Evolutionary conservation across 2,797 vertebrate genomes (phyloP).

Genomic region (Craterocephalus amniculus): DNA sequence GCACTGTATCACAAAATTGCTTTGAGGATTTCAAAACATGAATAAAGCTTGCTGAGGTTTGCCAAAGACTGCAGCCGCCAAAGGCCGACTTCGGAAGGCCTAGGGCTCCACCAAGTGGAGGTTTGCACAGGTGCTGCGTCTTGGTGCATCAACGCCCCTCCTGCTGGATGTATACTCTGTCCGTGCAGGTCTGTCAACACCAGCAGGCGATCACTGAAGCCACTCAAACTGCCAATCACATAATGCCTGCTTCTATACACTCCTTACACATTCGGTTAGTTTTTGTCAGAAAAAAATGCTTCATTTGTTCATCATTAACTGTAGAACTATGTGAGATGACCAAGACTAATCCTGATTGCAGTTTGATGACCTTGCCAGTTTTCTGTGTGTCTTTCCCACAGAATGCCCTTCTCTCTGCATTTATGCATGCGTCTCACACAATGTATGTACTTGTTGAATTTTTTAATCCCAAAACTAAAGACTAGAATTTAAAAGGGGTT

Average conservation of each 20-base stretch:
- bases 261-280: slow-evolving; percentile 1
- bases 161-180: slow-evolving; percentile 59
- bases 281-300: slow-evolving; percentile 5
- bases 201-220: slow-evolving; percentile 64
- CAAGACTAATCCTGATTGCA: slow-evolving; percentile 19
- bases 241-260: slow-evolving; percentile 9
- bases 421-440: neutral
- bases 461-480: neutral
- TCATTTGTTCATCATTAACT: neutral
- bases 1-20: slow-evolving; percentile 73
- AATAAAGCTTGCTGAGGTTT: slow-evolving; percentile 73
- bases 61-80: slow-evolving; percentile 58
- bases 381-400: neutral
- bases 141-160: slow-evolving; percentile 55
- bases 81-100: slow-evolving; percentile 66
- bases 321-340: slow-evolving; percentile 1
- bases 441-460: slow-evolving; percentile 36
- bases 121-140: slow-evolving; percentile 29
- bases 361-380: slow-evolving; percentile 54
- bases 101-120: slow-evolving; percentile 87
- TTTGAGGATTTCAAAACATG: slow-evolving; percentile 74
- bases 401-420: neutral
- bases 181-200: slow-evolving; percentile 60
- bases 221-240: slow-evolving; percentile 70
- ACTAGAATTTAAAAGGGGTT: neutral